Evolutionary conservation across 2,113 vertebrate species (phyloP).

Genomic region (Pontoporia blainvillei): DNA sequence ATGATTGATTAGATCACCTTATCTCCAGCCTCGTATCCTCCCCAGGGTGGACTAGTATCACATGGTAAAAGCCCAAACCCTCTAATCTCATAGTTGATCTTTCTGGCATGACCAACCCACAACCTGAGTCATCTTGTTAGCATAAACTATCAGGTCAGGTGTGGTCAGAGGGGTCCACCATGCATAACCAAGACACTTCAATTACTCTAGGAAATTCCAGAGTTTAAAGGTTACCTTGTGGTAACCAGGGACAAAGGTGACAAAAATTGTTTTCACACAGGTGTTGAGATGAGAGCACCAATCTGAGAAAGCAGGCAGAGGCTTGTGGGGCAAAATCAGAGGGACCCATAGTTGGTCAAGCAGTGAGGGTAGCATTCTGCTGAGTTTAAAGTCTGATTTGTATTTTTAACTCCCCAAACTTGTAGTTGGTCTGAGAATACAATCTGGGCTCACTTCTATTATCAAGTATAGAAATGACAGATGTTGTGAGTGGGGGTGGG

Average conservation of each 20-base stretch:
- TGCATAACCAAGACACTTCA: not conserved
- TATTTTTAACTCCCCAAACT: not conserved
- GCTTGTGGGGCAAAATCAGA: not conserved
- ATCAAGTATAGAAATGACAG: not conserved
- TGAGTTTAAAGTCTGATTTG: not conserved
- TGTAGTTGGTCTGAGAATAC: not conserved
- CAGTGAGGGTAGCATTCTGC: not conserved
- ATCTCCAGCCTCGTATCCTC: not conserved
- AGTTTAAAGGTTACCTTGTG: not conserved
- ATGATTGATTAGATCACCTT: not conserved
- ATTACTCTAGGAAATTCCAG: not conserved
- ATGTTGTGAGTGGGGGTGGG: too few relatives aligned
- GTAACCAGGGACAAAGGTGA: not conserved
- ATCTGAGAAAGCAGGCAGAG: not conserved
- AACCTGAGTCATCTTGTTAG: not conserved
- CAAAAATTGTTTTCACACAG: not conserved
- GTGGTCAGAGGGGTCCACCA: too few relatives aligned
- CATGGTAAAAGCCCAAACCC: not conserved
- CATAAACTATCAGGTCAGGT: not conserved
- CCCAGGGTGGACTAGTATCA: not conserved
- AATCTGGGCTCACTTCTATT: not conserved
- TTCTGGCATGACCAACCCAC: too few relatives aligned
- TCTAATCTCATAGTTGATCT: not conserved
- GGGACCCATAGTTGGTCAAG: not conserved
- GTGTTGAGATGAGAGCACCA: not conserved